Evolutionary conservation across 2,113 vertebrate species (phyloP), one percentile per base, ranked within the genome.

Genomic region (Callorhinus ursinus): DNA sequence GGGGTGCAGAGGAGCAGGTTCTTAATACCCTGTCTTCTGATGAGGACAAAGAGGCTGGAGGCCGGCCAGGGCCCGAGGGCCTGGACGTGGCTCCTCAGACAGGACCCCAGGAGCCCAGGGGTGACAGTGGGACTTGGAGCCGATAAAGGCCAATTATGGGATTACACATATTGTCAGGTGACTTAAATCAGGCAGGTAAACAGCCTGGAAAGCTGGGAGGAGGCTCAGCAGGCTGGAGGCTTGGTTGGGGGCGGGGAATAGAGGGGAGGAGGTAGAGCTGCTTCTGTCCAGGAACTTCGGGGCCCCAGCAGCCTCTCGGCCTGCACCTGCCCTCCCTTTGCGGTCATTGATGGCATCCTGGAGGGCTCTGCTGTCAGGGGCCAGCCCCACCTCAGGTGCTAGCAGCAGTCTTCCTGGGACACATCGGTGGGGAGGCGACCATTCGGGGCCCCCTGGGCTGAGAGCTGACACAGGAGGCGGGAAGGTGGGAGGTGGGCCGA

Each of bases 151-250:
- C 77, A 92, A 96, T 97, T 85, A 79, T 3, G 18, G 80, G 87
- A 92, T 96, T 84, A 92, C 3, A 61, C 5, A 6, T 18, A 18
- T 33, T 36, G 31, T 36, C 36, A 0, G 18, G 87, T 83, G 90
- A 61, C 55, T 93, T 81, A 93, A 92, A 83, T 90, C 83, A 92
- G 90, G 24, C 28, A 65, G 86, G 69, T 53, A 96, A 95, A 92
- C 59, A 4, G 33, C 53, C n/a, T n/a, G 49, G 55, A 65, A 39
- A 24, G 83, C 83, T 2, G 6, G 13, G 59, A n/a, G 79, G 81
- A 49, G 93, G 61, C 28, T n/a, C 24, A 10, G 36, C 4, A 7
- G 74, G 61, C 84, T 16, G 69, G 0, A 49, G 57, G 74, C 69
- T 51, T 4, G 2, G 19, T 4, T 59, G 12, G 16, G 24, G 4